Conservation (phyloP, 2,113 vertebrate genomes). For the Chloropsis cyanopogon region DNA sequence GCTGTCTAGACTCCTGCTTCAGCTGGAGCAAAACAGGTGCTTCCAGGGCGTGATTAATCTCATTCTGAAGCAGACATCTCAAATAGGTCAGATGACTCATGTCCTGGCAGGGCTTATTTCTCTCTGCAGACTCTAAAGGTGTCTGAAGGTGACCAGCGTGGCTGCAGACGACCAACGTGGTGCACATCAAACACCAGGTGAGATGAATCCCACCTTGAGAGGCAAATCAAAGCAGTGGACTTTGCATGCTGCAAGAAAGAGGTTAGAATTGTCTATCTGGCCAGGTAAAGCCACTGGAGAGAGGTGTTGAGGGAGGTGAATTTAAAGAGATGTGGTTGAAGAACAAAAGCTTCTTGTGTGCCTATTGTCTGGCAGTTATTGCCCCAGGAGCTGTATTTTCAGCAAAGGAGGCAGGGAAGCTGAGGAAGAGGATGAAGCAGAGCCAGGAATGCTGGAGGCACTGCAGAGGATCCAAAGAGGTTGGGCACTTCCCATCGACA, state of each 20-base stretch:
- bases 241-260: neutral
- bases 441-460: neutral
- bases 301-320: neutral
- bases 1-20: conserved; percentile 53
- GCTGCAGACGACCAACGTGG: neutral
- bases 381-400: neutral
- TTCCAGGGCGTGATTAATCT: conserved; percentile 32
- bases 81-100: conserved; percentile 60
- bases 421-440: neutral
- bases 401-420: neutral
- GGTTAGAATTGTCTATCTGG: neutral
- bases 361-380: neutral
- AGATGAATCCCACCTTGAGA: neutral
- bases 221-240: conserved; percentile 12
- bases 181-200: neutral
- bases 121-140: conserved; percentile 14
- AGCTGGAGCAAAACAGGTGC: conserved; percentile 37
- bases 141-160: conserved; percentile 13
- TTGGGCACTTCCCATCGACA: neutral
- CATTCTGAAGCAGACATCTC: conserved; percentile 36
- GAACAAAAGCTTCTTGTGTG: neutral
- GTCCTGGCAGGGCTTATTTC: conserved; percentile 33
- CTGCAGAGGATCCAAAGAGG: neutral
- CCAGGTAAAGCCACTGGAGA: neutral
- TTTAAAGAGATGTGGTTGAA: neutral